These are phyloP conservation scores for Germaria angustata DNA, from an alignment of 2,888 invertebrate species.

Conservation along the genomic window DNA sequence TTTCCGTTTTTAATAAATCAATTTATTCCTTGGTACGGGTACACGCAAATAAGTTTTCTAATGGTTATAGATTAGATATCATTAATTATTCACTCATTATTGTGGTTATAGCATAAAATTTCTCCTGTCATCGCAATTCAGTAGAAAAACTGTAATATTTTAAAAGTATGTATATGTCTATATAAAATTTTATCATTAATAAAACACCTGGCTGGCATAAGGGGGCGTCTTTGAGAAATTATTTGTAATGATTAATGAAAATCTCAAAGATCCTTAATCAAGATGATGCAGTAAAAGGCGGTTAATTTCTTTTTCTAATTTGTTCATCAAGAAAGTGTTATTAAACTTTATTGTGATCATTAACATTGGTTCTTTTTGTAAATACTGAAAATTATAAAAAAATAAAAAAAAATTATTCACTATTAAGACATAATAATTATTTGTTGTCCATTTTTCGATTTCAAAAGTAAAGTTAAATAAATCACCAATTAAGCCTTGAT, in stretches of 20 bases:
- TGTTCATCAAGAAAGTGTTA: background rate
- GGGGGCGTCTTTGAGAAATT: background rate
- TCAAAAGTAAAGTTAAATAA: no score
- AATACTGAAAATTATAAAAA: background rate
- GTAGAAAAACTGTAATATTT: no score
- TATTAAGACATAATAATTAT: no score
- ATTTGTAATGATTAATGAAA: slow-evolving; percentile 1
- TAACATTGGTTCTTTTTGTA: background rate
- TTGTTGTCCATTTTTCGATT: no score
- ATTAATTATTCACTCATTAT: background rate
- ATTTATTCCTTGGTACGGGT: no score
- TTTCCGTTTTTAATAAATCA: no score
- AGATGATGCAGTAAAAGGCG: background rate
- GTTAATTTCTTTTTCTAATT: background rate
- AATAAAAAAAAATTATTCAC: no score
- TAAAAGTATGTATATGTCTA: no score
- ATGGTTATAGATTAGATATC: background rate
- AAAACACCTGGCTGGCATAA: background rate
- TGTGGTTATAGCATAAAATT: background rate
- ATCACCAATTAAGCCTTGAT: no score
- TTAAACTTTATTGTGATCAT: background rate
- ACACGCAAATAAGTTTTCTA: background rate
- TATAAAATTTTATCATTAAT: slow-evolving; percentile 16
- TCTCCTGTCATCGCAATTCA: background rate
- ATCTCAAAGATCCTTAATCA: background rate